Evolutionary conservation across 35 echinoderm and acorn worm genomes (phyloP), one percentile per base, ranked within the genome.

Genomic region (Eucidaris tribuloides): DNA sequence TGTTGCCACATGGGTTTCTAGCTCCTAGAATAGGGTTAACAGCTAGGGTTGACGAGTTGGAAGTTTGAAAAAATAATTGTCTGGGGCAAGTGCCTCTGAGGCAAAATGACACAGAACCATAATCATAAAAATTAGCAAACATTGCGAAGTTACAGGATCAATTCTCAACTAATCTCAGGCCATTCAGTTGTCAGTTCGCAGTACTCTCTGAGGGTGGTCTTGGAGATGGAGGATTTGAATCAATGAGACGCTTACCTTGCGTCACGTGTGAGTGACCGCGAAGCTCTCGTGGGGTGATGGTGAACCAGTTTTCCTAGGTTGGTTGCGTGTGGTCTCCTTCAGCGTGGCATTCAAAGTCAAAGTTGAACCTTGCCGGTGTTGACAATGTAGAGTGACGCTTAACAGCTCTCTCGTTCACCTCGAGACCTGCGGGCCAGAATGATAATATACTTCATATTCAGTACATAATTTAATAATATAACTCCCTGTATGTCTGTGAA

Each of bases 311-410:
- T 15, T 81, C n/a, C n/a, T n/a, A n/a, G n/a, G 19, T 18, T 71
- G 48, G 17, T 76, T 84, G 13, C 83, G 62, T 18, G 81, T 58
- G 1, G 58, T 74, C 38, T 93, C 87, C 45, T 84, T 92, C 57
- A 99, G 41, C 2, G 62, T 72, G n/a, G 90, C 96, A 93, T 76
- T 99, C 86, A 77, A 77, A 93, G 71, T 99, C 96, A 91, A 93
- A 99, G 79, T 93, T 99, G 70, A 99, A 99, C 79, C n/a, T 99
- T 99, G 58, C 96, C 96, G 30, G 96, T 80, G 79, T 99, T 99
- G 78, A 99, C 84, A 40, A 99, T 99, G 79, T 82, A 99, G 20
- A 99, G 64, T n/a, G 90, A 89, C 62, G n/a, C n/a, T 91, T 90
- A 1, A 92, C 90, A 15, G 91, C 86, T 43, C 93, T 99, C 63